These are phyloP conservation scores for Diplodus puntazzo DNA, from an alignment of 2,797 vertebrate genomes.

Conservation along the genomic window DNA sequence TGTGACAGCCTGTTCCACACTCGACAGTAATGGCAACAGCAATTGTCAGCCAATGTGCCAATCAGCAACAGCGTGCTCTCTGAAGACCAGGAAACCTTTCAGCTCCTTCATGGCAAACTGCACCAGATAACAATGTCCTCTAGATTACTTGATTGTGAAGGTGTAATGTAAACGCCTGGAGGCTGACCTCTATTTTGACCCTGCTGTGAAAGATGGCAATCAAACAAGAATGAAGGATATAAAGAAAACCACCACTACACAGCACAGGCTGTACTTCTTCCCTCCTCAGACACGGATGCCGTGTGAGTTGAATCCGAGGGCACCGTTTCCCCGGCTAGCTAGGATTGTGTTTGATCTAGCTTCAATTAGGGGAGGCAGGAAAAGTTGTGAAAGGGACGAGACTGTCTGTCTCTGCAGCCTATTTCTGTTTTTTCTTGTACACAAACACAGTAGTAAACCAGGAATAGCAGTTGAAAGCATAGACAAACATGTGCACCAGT, in stretches of 20 bases:
- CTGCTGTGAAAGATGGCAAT: background rate
- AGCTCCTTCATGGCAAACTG: conserved; percentile 1
- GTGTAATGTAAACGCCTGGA: background rate
- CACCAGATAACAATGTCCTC: background rate
- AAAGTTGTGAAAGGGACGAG: conserved; percentile 17
- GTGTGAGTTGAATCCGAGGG: conserved; percentile 51
- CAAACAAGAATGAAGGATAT: background rate
- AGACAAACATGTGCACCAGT: conserved; percentile 19
- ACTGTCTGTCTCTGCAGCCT: conserved; percentile 37
- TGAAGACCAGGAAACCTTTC: conserved; percentile 18
- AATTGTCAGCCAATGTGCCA: conserved; percentile 27
- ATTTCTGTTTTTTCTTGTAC: conserved; percentile 37
- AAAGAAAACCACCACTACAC: background rate
- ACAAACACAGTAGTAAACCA: conserved; percentile 50
- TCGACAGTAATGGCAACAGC: background rate
- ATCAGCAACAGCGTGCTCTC: conserved; percentile 1
- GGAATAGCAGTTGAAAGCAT: conserved; percentile 54
- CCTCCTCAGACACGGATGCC: background rate
- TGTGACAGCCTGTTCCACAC: background rate
- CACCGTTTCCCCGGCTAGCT: conserved; percentile 25
- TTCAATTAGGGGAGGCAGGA: conserved; percentile 38
- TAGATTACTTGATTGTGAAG: background rate
- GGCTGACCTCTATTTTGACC: conserved; percentile 1
- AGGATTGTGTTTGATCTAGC: conserved; percentile 48
- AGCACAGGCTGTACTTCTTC: conserved; percentile 19